Evolutionary conservation across 1,140 invertebrate species (phyloP).

Genomic region (Sitobion miscanthi): DNA sequence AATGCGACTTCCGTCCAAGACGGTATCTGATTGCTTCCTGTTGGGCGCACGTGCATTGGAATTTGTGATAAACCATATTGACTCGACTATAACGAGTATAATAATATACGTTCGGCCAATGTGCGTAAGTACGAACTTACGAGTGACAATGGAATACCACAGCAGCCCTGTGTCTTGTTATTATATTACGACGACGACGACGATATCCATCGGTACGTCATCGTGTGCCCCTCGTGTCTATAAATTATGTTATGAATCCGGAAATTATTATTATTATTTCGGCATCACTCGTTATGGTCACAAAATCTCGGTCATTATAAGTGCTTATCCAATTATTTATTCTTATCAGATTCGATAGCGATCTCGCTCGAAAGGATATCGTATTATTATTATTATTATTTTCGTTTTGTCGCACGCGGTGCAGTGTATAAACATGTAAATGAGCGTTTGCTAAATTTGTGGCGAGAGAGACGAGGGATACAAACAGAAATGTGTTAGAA

Average conservation of each 20-base stretch:
- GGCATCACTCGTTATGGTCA: background rate
- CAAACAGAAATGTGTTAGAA: conserved; percentile 24
- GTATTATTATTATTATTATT: background rate
- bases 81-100: background rate
- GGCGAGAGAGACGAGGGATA: background rate
- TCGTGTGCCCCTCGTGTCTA: background rate
- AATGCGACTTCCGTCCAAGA: background rate
- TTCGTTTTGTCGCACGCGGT: background rate
- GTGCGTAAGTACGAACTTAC: background rate
- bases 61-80: background rate
- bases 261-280: conserved; percentile 1
- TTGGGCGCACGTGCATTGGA: background rate
- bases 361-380: conserved; percentile 1
- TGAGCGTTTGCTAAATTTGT: conserved; percentile 36
- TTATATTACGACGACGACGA: background rate
- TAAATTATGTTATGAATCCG: background rate
- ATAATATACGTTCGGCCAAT: background rate
- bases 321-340: conserved; percentile 16
- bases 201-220: background rate
- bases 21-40: background rate
- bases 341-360: background rate
- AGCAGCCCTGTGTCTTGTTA: background rate
- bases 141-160: background rate
- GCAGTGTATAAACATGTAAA: background rate
- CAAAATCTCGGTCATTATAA: conserved; percentile 32